Conservation (phyloP, 2,113 vertebrate species). For the Ceratotherium simum region DNA sequence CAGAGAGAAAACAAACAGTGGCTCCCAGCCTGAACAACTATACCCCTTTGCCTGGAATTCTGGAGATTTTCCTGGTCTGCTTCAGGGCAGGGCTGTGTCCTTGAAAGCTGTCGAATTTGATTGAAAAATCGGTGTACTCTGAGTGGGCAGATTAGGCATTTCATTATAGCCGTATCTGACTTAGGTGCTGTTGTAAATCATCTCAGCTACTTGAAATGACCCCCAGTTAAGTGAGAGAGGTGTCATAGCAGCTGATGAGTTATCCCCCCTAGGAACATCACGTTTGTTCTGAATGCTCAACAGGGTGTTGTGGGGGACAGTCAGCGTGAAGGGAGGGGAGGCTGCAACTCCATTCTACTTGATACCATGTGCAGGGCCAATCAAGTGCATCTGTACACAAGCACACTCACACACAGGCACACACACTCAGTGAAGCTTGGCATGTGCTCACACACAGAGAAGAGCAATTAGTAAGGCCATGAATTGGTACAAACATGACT, state of each 20-base stretch:
- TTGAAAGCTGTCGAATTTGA: conserved; percentile 69
- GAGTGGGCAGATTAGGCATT: conserved; percentile 51
- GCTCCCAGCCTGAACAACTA: background rate
- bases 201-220: conserved; percentile 40
- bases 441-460: background rate
- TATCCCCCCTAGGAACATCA: conserved; percentile 60
- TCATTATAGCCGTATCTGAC: conserved; percentile 59
- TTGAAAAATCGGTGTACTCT: conserved; percentile 59
- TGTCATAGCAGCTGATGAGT: conserved; percentile 34
- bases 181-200: conserved; percentile 57
- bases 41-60: background rate
- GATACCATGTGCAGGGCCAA: background rate
- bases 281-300: conserved; percentile 51
- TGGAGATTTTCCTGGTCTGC: background rate
- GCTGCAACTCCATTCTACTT: background rate
- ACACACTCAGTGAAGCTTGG: background rate
- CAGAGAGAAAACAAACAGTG: background rate
- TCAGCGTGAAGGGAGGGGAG: background rate
- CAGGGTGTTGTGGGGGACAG: conserved; percentile 28
- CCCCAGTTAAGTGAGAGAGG: background rate
- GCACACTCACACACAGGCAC: background rate
- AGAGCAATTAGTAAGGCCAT: background rate
- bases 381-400: too few species aligned
- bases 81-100: background rate
- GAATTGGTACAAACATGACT: background rate